Evolutionary conservation across 2,888 invertebrate species (phyloP).

Genomic region (Odontocolon sp.): DNA sequence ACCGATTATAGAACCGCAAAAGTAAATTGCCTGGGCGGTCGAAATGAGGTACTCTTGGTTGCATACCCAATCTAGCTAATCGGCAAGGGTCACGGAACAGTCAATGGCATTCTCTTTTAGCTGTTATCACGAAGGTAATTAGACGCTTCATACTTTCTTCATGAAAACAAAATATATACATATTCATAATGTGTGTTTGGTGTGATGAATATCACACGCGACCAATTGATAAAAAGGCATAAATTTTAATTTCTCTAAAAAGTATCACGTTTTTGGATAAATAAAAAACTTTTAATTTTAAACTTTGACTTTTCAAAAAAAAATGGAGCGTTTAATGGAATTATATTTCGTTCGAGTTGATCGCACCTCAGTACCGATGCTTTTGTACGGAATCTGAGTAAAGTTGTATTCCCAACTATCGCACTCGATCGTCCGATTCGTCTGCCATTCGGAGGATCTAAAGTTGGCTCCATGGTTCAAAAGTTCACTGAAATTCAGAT

Average conservation of each 20-base stretch:
- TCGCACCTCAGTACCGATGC: conserved; percentile 83
- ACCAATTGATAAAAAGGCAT: too few species aligned
- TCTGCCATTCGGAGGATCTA: conserved; percentile 72
- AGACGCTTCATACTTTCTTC: conserved; percentile 18
- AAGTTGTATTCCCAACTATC: conserved; percentile 82
- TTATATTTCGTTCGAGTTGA: conserved; percentile 37
- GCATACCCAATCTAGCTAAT: conserved; percentile 83
- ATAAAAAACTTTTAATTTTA: too few species aligned
- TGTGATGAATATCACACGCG: too few species aligned
- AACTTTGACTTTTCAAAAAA: background rate
- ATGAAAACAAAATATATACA: too few species aligned
- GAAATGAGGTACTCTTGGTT: conserved; percentile 81
- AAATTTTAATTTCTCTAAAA: too few species aligned
- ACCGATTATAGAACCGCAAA: conserved; percentile 82
- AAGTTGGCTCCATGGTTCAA: conserved; percentile 63
- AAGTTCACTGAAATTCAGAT: conserved; percentile 78
- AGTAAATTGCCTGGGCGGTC: conserved; percentile 82
- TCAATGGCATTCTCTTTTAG: conserved; percentile 58
- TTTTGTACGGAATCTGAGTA: conserved; percentile 82
- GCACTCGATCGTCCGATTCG: conserved; percentile 74
- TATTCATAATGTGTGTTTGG: too few species aligned
- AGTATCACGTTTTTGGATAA: too few species aligned
- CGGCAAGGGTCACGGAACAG: conserved; percentile 62
- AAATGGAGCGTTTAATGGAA: background rate
- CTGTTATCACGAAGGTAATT: background rate